These are phyloP conservation scores for Drosophila lutescens DNA, from an alignment of 2,888 invertebrate species.

Conservation along the genomic window DNA sequence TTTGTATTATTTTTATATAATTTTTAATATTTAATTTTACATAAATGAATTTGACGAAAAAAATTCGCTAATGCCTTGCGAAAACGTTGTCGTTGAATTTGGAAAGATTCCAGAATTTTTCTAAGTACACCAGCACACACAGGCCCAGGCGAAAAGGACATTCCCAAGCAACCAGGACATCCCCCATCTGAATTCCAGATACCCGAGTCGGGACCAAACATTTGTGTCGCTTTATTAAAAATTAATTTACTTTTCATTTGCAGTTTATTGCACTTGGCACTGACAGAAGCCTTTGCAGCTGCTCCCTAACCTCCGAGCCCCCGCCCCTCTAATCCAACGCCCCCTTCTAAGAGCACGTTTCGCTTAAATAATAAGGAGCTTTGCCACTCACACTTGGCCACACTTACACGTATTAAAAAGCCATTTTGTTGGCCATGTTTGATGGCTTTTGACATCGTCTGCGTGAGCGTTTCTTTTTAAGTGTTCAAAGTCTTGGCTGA, in stretches of 20 bases:
- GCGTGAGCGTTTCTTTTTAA: slow-evolving; percentile 41
- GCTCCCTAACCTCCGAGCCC: slow-evolving; percentile 22
- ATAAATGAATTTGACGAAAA: too few relatives aligned
- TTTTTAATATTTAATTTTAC: too few relatives aligned
- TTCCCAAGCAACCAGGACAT: slow-evolving; percentile 20
- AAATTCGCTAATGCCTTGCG: too few relatives aligned
- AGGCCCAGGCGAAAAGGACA: slow-evolving; percentile 20
- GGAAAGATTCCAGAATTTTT: neutral
- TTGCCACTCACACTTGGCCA: slow-evolving; percentile 48
- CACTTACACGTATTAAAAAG: slow-evolving; percentile 75
- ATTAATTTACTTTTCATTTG: slow-evolving; percentile 80
- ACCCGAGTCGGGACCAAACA: slow-evolving; percentile 25
- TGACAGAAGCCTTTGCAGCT: slow-evolving; percentile 59
- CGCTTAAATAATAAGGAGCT: slow-evolving; percentile 65
- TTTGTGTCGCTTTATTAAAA: slow-evolving; percentile 74
- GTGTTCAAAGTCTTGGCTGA: slow-evolving; percentile 45
- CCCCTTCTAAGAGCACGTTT: slow-evolving; percentile 29
- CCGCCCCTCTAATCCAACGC: slow-evolving; percentile 10
- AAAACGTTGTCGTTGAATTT: neutral
- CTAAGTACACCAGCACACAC: slow-evolving; percentile 3
- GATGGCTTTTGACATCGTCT: slow-evolving; percentile 65
- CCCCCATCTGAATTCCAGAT: slow-evolving; percentile 9
- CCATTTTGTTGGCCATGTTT: slow-evolving; percentile 71
- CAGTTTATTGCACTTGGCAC: slow-evolving; percentile 75
- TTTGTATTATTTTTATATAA: too few relatives aligned